Percentiles rank a stretch among this genome's conserved stretches.
Evolutionary conservation across 2,888 invertebrate genomes (phyloP).

Genomic region (Machimus rusticus): DNA sequence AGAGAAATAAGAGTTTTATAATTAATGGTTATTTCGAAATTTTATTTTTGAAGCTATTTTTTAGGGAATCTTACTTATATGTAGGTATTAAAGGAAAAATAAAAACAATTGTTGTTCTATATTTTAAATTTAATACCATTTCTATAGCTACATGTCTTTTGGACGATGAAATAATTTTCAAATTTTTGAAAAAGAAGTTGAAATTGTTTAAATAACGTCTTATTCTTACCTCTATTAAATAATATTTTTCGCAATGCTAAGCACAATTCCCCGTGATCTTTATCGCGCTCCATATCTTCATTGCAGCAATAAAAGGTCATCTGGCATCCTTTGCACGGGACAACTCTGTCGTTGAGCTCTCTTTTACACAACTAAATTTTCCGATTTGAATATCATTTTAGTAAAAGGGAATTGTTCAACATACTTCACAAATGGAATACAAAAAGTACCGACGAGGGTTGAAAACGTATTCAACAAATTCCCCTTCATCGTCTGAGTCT

Average conservation of each 20-base stretch:
- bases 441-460: slow-evolving; percentile 72
- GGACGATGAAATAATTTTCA: too few relatives aligned
- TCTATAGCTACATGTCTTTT: too few relatives aligned
- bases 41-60: too few relatives aligned
- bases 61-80: too few relatives aligned
- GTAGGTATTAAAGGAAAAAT: too few relatives aligned
- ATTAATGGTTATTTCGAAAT: too few relatives aligned
- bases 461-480: slow-evolving; percentile 71
- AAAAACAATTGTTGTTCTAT: too few relatives aligned
- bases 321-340: slow-evolving; percentile 65
- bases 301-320: slow-evolving; percentile 71
- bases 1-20: too few relatives aligned
- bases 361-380: slow-evolving; percentile 55
- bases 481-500: slow-evolving; percentile 65
- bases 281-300: slow-evolving; percentile 70
- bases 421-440: slow-evolving; percentile 67
- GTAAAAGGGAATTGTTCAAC: background rate
- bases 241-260: slow-evolving; percentile 68
- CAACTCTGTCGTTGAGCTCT: slow-evolving; percentile 52
- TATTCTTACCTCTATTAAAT: slow-evolving; percentile 64
- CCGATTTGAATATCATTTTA: background rate
- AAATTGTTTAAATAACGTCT: background rate
- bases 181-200: too few relatives aligned
- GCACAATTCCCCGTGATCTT: slow-evolving; percentile 70
- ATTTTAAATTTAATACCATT: too few relatives aligned